Conservation (phyloP, 2,888 invertebrate genomes). For the Leptogaster cylindrica region DNA sequence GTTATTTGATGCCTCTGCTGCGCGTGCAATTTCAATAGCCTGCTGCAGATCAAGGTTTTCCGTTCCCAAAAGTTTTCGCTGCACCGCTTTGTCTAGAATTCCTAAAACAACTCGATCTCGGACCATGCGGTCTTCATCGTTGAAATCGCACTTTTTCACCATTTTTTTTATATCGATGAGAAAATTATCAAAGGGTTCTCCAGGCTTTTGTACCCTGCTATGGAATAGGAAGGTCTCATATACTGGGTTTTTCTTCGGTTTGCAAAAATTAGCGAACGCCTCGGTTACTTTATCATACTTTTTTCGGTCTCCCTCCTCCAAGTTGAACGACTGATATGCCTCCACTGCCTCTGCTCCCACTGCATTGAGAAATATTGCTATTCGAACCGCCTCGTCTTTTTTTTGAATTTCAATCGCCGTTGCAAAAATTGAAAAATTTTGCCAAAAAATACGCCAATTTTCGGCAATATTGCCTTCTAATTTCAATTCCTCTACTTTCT, state of each 20-base stretch:
- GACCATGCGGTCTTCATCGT: background rate
- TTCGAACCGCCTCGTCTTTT: slow-evolving; percentile 4
- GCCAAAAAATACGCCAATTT: slow-evolving; percentile 12
- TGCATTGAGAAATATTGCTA: slow-evolving; percentile 9
- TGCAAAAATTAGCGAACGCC: background rate
- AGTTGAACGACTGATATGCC: background rate
- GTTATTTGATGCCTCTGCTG: slow-evolving; percentile 18
- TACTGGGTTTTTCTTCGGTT: background rate
- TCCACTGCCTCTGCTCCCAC: slow-evolving; percentile 1
- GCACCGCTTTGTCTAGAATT: background rate
- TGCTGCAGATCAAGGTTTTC: background rate
- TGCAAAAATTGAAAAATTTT: slow-evolving; percentile 12
- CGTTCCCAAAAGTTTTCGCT: background rate
- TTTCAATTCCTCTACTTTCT: slow-evolving; percentile 8
- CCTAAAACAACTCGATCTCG: background rate
- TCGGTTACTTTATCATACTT: background rate
- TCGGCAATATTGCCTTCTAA: slow-evolving; percentile 21
- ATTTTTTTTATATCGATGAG: background rate
- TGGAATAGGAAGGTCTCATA: background rate
- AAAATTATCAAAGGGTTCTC: background rate
- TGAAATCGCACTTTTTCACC: background rate
- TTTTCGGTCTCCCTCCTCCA: background rate
- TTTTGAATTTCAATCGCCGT: slow-evolving; percentile 10
- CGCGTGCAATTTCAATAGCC: slow-evolving; percentile 5
- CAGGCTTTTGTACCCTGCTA: background rate